Evolutionary conservation across 2,888 invertebrate species (phyloP).

Genomic region (Dicycla oo): DNA sequence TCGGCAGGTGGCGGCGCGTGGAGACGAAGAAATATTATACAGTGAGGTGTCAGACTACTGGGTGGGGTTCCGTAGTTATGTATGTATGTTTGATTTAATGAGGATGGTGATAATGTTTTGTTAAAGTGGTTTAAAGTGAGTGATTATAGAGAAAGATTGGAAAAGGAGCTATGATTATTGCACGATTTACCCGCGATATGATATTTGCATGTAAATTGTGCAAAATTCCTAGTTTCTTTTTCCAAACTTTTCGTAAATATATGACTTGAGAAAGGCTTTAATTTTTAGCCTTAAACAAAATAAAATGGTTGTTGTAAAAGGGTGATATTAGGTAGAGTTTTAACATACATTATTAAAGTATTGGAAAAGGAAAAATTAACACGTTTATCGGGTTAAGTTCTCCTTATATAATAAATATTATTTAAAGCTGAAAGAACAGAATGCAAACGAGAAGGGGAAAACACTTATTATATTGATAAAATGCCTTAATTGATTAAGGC

Average conservation of each 20-base stretch:
- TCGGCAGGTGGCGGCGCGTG: constrained; percentile 81
- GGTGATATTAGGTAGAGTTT: neutral
- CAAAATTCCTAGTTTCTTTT: no score
- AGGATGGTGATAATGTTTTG: constrained; percentile 14
- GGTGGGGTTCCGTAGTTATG: constrained; percentile 56
- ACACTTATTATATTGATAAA: no score
- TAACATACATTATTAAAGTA: neutral
- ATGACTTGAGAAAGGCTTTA: neutral
- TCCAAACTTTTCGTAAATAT: no score
- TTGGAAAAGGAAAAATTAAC: neutral
- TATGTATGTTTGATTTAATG: constrained; percentile 38
- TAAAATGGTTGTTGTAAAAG: neutral
- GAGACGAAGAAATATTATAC: constrained; percentile 63
- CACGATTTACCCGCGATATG: neutral
- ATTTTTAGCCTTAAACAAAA: neutral
- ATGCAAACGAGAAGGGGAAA: no score
- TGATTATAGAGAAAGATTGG: neutral
- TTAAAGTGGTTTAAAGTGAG: neutral
- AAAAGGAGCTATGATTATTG: neutral
- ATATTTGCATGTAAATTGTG: no score
- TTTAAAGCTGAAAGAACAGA: no score
- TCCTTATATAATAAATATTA: neutral
- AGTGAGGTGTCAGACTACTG: constrained; percentile 44
- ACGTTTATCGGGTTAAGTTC: neutral
- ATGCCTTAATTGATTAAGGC: neutral